These are phyloP conservation scores for Drosophila testacea DNA, from an alignment of 2,888 invertebrate species.

Conservation along the genomic window DNA sequence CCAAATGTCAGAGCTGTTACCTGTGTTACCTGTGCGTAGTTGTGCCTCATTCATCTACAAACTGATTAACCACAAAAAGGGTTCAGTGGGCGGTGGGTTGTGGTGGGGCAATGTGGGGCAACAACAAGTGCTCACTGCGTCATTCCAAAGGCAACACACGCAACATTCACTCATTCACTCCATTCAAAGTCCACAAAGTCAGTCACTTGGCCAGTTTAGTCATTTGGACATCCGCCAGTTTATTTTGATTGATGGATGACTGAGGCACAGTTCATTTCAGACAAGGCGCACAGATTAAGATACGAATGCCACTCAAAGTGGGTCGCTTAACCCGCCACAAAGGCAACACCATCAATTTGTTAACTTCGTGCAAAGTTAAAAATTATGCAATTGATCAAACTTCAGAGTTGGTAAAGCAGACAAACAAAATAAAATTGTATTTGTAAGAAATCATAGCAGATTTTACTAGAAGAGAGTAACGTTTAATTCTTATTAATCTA, in stretches of 20 bases:
- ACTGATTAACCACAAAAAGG: constrained; percentile 67
- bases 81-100: constrained; percentile 14
- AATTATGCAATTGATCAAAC: constrained; percentile 2
- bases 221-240: constrained; percentile 73
- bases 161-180: constrained; percentile 39
- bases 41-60: constrained; percentile 52
- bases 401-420: not conserved
- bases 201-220: constrained; percentile 42
- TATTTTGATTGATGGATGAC: constrained; percentile 73
- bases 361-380: not conserved
- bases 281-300: constrained; percentile 59
- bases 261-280: constrained; percentile 15
- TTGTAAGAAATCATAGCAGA: too few species aligned
- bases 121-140: constrained; percentile 67
- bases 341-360: constrained; percentile 10
- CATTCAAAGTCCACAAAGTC: constrained; percentile 15
- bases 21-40: constrained; percentile 25
- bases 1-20: constrained; percentile 62
- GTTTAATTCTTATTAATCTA: too few species aligned
- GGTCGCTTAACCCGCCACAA: constrained; percentile 53
- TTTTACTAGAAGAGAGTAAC: too few species aligned
- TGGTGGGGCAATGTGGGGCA: constrained; percentile 1
- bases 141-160: constrained; percentile 42
- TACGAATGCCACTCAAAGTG: constrained; percentile 62
- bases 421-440: too few species aligned